Percentiles rank a stretch among this genome's conserved stretches.
Evolutionary conservation across 1,140 invertebrate species (phyloP).

Genomic region (Drosophila melanogaster): DNA sequence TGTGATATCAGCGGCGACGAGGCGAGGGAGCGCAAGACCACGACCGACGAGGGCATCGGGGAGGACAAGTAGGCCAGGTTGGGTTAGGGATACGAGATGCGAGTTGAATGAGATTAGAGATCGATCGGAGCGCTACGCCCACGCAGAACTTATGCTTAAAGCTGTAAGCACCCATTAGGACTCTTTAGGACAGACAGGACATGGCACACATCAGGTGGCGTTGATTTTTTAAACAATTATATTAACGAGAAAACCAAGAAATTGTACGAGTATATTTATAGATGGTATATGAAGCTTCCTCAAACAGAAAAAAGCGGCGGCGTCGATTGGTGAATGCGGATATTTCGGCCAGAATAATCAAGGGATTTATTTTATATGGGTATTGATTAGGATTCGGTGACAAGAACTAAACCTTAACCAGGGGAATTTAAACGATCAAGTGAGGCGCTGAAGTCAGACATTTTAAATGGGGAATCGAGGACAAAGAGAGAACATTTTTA

Average conservation of each 20-base stretch:
- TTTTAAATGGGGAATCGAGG: constrained; percentile 54
- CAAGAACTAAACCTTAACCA: constrained; percentile 33
- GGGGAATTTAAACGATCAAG: constrained; percentile 19
- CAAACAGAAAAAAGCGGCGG: constrained; percentile 31
- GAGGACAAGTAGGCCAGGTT: constrained; percentile 75
- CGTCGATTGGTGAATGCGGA: constrained; percentile 29
- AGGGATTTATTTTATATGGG: constrained; percentile 79
- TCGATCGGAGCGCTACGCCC: constrained; percentile 57
- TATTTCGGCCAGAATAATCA: constrained; percentile 48
- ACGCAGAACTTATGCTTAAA: constrained; percentile 53
- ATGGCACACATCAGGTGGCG: constrained; percentile 68
- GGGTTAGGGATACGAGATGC: constrained; percentile 10
- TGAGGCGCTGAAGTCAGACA: constrained; percentile 57
- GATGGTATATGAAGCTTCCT: constrained; percentile 82
- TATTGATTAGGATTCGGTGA: constrained; percentile 56
- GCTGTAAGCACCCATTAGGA: constrained; percentile 52
- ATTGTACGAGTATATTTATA: constrained; percentile 75
- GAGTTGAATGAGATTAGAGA: constrained; percentile 21
- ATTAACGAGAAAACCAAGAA: constrained; percentile 52
- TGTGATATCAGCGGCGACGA: constrained; percentile 84
- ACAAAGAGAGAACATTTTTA: constrained; percentile 60
- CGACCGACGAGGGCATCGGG: constrained; percentile 81
- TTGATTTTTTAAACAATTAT: constrained; percentile 82
- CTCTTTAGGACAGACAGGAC: constrained; percentile 46
- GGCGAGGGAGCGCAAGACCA: constrained; percentile 76